phyloP scores from a whole-genome alignment of 2,113 vertebrate genomes.

The Psittacus erithacus region DNA sequence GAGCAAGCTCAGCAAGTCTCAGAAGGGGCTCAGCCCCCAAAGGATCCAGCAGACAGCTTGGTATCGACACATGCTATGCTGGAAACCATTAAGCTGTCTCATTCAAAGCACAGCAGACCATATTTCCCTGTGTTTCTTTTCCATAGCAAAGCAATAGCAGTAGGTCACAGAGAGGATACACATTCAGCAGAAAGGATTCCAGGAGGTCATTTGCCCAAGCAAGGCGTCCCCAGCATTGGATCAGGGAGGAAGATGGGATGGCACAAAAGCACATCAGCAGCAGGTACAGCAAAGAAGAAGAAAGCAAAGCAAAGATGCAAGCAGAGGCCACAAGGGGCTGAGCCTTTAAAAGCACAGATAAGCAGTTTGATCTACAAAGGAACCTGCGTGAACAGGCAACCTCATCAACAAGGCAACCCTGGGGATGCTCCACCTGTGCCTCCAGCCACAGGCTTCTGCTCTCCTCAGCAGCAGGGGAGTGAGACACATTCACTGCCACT shows the following conservation, averaged over 20 bases:
- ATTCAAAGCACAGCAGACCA: not conserved
- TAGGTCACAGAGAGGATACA: not conserved
- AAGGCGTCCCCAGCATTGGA: slow-evolving; percentile 36
- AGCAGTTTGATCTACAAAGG: slow-evolving; percentile 68
- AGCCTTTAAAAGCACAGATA: slow-evolving; percentile 56
- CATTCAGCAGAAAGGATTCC: slow-evolving; percentile 18
- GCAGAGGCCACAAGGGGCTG: slow-evolving; percentile 54
- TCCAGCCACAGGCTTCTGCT: slow-evolving; percentile 1
- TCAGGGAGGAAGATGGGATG: slow-evolving; percentile 19
- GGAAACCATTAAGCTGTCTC: slow-evolving; percentile 5
- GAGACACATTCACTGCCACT: not conserved
- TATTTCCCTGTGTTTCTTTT: not conserved
- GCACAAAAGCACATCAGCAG: slow-evolving; percentile 37
- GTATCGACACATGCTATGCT: not conserved
- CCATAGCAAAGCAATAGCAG: not conserved
- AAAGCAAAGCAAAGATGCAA: slow-evolving; percentile 62
- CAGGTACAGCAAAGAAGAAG: slow-evolving; percentile 31
- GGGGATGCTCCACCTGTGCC: slow-evolving; percentile 50
- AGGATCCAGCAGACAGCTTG: not conserved
- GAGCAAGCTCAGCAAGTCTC: slow-evolving; percentile 20
- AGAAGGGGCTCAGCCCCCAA: not conserved
- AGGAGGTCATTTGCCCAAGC: slow-evolving; percentile 45
- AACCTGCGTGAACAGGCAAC: slow-evolving; percentile 20
- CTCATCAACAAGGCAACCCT: slow-evolving; percentile 57
- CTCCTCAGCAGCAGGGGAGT: not conserved